These are phyloP conservation scores for Xanthia togata DNA, from an alignment of 2,888 invertebrate species.

Conservation along the genomic window DNA sequence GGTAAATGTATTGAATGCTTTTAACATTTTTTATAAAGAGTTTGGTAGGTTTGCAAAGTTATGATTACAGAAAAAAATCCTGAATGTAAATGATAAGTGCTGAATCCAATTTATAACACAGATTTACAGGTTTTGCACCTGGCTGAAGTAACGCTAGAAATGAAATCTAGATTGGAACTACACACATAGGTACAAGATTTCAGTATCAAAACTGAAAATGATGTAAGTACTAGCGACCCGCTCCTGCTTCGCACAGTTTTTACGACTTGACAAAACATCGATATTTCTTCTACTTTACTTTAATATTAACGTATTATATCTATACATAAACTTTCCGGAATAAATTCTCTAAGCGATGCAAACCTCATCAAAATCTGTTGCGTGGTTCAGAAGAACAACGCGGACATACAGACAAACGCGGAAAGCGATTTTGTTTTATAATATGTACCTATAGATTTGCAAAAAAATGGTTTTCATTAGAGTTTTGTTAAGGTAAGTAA, in stretches of 20 bases:
- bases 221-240: too few species aligned
- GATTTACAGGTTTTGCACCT: slow-evolving; percentile 11
- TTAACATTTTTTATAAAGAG: slow-evolving; percentile 23
- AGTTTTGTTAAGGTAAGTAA: neutral
- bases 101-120: slow-evolving; percentile 15
- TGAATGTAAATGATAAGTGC: neutral
- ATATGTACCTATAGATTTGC: too few species aligned
- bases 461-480: neutral
- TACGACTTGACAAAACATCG: too few species aligned
- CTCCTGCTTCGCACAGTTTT: too few species aligned
- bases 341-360: too few species aligned
- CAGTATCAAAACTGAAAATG: neutral
- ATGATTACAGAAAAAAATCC: neutral
- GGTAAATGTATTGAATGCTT: slow-evolving; percentile 35
- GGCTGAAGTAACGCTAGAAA: neutral
- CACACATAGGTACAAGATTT: neutral
- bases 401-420: too few species aligned
- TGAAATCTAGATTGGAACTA: neutral
- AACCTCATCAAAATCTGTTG: too few species aligned
- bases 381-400: too few species aligned
- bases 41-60: neutral
- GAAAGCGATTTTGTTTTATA: too few species aligned
- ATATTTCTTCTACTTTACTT: too few species aligned
- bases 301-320: too few species aligned
- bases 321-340: too few species aligned